phyloP scores from a whole-genome alignment of 2,888 invertebrate genomes.

The Carterocephalus palaemon region DNA sequence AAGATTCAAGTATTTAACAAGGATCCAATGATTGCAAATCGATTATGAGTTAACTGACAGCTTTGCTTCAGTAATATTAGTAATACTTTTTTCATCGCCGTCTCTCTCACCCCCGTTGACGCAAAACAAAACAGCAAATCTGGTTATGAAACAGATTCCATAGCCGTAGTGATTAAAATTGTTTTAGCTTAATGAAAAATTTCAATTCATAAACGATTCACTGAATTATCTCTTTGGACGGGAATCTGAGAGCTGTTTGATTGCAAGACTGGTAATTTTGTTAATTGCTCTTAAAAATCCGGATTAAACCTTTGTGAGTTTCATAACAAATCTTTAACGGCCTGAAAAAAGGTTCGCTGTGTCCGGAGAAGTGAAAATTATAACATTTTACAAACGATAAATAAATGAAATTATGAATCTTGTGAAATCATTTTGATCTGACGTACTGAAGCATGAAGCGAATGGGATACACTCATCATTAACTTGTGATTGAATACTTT shows the following conservation, averaged over 20 bases:
- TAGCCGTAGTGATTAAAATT: conserved; percentile 28
- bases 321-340: conserved; percentile 5
- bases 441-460: too few relatives aligned
- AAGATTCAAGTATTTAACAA: too few relatives aligned
- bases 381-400: too few relatives aligned
- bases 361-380: not conserved
- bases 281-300: conserved; percentile 28
- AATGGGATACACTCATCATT: too few relatives aligned
- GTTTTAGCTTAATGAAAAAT: conserved; percentile 31
- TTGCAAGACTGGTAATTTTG: conserved; percentile 30
- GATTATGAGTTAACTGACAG: too few relatives aligned
- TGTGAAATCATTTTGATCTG: too few relatives aligned
- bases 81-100: not conserved
- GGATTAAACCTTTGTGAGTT: conserved; percentile 5
- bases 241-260: conserved; percentile 20
- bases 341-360: not conserved
- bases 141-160: conserved; percentile 17
- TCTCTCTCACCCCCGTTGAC: not conserved
- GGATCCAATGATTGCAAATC: too few relatives aligned
- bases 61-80: too few relatives aligned
- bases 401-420: too few relatives aligned
- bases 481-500: too few relatives aligned
- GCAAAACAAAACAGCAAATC: conserved; percentile 1
- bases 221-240: conserved; percentile 4
- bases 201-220: conserved; percentile 28